Evolutionary conservation across 1,140 invertebrate species (phyloP).

Genomic region (Pseudomyrmex flavicornis): DNA sequence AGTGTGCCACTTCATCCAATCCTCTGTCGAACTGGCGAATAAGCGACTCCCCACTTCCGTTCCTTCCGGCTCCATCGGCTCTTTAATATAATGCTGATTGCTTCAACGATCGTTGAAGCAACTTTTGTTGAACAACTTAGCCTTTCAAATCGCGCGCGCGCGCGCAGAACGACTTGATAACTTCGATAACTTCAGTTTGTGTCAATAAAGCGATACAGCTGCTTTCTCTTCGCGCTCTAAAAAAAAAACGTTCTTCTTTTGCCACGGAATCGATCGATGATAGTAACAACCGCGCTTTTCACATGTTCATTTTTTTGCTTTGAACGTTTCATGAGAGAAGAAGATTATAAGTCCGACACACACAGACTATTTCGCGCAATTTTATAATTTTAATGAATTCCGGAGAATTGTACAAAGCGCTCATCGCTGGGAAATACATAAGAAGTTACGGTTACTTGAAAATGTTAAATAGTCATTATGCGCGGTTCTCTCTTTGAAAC

Average conservation of each 20-base stretch:
- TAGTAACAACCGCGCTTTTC: background rate
- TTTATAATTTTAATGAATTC: slow-evolving; percentile 33
- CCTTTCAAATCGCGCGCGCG: background rate
- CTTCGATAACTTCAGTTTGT: background rate
- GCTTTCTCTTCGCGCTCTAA: too few species aligned
- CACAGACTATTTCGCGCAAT: background rate
- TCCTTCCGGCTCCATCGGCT: slow-evolving; percentile 58
- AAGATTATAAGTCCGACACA: background rate
- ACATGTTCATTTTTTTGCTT: background rate
- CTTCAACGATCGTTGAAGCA: slow-evolving; percentile 67
- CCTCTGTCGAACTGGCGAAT: slow-evolving; percentile 75
- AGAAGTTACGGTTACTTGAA: slow-evolving; percentile 10
- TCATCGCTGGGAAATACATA: background rate
- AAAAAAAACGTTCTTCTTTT: too few species aligned
- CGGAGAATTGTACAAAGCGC: background rate
- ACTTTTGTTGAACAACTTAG: slow-evolving; percentile 32
- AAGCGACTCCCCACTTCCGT: slow-evolving; percentile 66
- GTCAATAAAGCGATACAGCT: background rate
- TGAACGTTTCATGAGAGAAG: too few species aligned
- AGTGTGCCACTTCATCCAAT: slow-evolving; percentile 73
- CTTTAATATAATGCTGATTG: slow-evolving; percentile 75
- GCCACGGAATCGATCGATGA: background rate
- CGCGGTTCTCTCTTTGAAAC: background rate
- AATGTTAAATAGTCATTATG: slow-evolving; percentile 40
- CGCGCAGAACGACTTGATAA: too few species aligned